These are phyloP conservation scores for Myrmecobius fasciatus DNA, from an alignment of 2,113 vertebrate species.

Conservation along the genomic window DNA sequence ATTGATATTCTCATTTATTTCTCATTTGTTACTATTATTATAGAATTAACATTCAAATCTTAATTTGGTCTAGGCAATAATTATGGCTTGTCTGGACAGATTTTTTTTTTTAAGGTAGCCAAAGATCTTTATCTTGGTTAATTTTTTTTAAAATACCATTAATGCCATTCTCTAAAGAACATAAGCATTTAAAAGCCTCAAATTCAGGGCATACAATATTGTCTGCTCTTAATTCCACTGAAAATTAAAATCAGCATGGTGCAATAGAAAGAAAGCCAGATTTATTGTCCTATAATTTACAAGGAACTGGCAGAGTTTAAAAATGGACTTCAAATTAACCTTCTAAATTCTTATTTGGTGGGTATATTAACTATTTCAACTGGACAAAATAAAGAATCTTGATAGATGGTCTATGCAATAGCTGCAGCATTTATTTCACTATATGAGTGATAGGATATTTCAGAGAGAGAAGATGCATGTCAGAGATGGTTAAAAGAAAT, in stretches of 20 bases:
- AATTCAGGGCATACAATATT: background rate
- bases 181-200: background rate
- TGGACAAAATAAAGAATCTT: background rate
- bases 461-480: background rate
- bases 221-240: background rate
- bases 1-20: background rate
- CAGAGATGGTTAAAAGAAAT: background rate
- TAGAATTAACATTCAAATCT: conserved; percentile 53
- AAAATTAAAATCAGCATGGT: background rate
- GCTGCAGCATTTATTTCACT: background rate
- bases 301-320: background rate
- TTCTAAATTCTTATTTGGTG: background rate
- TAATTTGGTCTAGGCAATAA: conserved; percentile 67
- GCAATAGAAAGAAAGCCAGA: background rate
- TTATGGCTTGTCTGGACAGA: conserved; percentile 67
- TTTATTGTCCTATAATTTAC: background rate
- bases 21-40: background rate
- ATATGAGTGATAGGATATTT: background rate
- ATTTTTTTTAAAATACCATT: conserved; percentile 43
- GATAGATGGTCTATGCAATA: background rate
- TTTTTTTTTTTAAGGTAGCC: conserved; percentile 71
- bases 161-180: conserved; percentile 68
- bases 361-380: background rate
- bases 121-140: conserved; percentile 60
- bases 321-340: background rate